phyloP scores from a whole-genome alignment of 2,113 vertebrate species.

The Bos taurus region DNA sequence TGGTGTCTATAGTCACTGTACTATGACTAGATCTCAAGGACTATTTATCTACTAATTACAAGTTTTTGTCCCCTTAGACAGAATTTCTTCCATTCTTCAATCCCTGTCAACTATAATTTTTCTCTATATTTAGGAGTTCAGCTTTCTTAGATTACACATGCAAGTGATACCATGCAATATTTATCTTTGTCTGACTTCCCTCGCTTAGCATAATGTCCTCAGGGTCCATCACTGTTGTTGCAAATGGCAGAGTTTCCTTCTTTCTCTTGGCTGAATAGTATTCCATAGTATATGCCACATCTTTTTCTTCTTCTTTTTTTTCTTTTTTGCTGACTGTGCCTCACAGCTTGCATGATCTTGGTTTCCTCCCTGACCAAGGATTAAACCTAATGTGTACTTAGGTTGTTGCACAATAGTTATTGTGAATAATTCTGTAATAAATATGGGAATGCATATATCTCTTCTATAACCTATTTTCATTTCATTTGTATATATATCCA shows the following conservation, averaged over 20 bases:
- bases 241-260: background rate
- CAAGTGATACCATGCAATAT: background rate
- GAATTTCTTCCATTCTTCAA: background rate
- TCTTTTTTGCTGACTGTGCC: background rate
- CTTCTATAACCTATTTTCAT: background rate
- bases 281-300: background rate
- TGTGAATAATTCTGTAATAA: background rate
- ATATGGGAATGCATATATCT: background rate
- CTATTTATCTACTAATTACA: background rate
- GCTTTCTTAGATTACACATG: background rate
- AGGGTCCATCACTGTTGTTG: background rate
- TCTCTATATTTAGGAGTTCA: background rate
- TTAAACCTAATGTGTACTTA: background rate
- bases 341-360: background rate
- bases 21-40: background rate
- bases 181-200: background rate
- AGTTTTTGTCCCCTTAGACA: background rate
- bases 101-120: background rate
- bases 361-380: background rate
- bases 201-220: background rate
- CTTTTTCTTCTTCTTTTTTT: background rate
- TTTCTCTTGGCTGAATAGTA: background rate
- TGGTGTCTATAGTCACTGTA: no score
- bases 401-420: background rate
- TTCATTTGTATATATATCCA: background rate